phyloP scores from a whole-genome alignment of 2,113 vertebrate species.

The Dipodomys merriami region DNA sequence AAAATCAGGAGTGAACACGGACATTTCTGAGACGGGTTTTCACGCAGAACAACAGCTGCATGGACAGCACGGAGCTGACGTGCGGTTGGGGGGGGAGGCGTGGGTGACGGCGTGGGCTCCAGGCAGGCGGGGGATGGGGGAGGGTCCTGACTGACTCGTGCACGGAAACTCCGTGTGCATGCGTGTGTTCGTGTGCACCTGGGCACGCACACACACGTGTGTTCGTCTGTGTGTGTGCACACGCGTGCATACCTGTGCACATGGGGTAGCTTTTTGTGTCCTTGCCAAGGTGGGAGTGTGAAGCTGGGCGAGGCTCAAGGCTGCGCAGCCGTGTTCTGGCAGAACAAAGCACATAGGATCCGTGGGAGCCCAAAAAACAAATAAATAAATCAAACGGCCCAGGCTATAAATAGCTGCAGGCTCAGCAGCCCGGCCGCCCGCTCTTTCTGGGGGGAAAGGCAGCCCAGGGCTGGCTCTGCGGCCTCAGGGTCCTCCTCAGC shows the following conservation, averaged over 20 bases:
- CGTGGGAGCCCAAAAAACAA: constrained; percentile 45
- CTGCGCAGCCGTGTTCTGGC: neutral
- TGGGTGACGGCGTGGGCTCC: fast-evolving
- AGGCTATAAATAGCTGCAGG: neutral
- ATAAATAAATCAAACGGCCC: constrained; percentile 48
- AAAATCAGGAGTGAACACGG: neutral
- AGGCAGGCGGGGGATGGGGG: neutral
- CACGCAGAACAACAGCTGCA: no score
- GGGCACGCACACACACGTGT: no score
- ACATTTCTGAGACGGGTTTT: neutral
- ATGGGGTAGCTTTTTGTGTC: neutral
- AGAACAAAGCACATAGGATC: constrained; percentile 34
- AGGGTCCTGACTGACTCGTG: no score
- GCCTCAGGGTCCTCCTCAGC: neutral
- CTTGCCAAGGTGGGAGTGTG: neutral
- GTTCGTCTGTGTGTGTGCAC: neutral
- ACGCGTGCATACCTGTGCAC: no score
- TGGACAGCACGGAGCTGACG: fast-evolving
- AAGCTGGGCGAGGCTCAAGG: neutral
- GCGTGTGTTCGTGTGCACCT: no score
- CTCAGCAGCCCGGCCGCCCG: neutral
- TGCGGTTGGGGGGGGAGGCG: no score
- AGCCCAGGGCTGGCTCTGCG: neutral
- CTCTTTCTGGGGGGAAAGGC: neutral
- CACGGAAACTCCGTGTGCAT: no score